These are phyloP conservation scores for Ganaspis brasiliensis DNA, from an alignment of 2,888 invertebrate species.

Conservation along the genomic window DNA sequence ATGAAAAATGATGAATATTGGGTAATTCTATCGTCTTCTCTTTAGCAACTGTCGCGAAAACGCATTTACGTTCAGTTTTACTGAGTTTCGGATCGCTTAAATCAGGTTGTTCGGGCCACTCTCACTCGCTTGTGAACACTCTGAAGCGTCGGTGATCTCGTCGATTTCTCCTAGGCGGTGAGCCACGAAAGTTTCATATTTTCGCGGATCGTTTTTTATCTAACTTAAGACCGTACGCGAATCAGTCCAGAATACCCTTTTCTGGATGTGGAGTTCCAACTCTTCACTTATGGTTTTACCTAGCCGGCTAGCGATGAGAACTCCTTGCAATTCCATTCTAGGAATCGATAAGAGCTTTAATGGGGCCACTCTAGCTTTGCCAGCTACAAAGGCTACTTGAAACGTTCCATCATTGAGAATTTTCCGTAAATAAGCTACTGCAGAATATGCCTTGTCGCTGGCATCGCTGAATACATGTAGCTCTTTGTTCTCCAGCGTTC, in stretches of 20 bases:
- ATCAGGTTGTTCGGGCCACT: neutral
- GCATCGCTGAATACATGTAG: neutral
- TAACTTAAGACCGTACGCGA: neutral
- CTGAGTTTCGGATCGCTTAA: neutral
- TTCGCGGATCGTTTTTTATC: neutral
- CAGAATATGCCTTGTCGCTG: neutral
- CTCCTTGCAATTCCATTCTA: conserved; percentile 42
- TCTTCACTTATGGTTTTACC: conserved; percentile 25
- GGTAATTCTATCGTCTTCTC: neutral
- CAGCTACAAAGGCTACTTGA: neutral
- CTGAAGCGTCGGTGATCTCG: neutral
- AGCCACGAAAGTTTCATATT: neutral
- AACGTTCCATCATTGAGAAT: neutral
- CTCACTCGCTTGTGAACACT: conserved; percentile 52
- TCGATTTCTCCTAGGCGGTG: conserved; percentile 23
- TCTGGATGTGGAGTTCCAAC: neutral
- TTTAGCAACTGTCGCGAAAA: neutral
- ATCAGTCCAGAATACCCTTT: conserved; percentile 44
- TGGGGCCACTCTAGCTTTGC: conserved; percentile 38
- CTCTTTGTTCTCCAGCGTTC: neutral
- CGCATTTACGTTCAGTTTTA: neutral
- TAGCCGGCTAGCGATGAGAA: conserved; percentile 20
- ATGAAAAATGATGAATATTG: neutral
- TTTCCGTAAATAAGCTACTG: neutral
- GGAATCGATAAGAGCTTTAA: conserved; percentile 44